A percentile compares a stretch with the other conserved stretches of the same genome.
phyloP scores from a whole-genome alignment of 2,797 vertebrate genomes.

The Crenuchus spilurus region DNA sequence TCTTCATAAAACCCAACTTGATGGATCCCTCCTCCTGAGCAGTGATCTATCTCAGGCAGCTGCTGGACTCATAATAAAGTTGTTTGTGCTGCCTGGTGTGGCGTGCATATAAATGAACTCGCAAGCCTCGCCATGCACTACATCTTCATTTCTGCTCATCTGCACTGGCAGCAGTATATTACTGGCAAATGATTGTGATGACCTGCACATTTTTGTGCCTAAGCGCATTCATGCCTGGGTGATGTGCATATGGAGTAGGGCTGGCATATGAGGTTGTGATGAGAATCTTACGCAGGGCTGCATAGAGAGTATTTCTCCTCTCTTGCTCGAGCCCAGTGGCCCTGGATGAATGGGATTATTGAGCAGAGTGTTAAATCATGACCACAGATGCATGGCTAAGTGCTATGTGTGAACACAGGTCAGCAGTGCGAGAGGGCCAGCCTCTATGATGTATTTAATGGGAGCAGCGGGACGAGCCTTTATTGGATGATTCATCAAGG shows the following conservation, averaged over 20 bases:
- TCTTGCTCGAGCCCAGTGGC: neutral
- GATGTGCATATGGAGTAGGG: slow-evolving; percentile 43
- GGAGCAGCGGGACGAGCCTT: slow-evolving; percentile 58
- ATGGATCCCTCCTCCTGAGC: slow-evolving; percentile 68
- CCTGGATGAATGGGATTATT: slow-evolving; percentile 47
- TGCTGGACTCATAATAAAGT: slow-evolving; percentile 73
- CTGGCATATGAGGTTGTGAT: neutral
- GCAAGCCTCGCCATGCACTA: slow-evolving; percentile 4
- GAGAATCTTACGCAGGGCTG: slow-evolving; percentile 4
- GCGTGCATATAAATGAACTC: slow-evolving; percentile 35
- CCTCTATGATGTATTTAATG: slow-evolving; percentile 60
- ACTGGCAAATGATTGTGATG: slow-evolving; percentile 40
- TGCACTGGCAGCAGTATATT: slow-evolving; percentile 38
- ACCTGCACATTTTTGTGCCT: slow-evolving; percentile 44
- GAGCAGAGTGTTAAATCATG: slow-evolving; percentile 64
- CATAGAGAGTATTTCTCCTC: slow-evolving; percentile 30
- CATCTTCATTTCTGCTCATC: slow-evolving; percentile 35
- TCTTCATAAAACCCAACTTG: slow-evolving; percentile 74
- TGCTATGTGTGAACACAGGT: slow-evolving; percentile 57
- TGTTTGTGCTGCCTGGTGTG: slow-evolving; percentile 60
- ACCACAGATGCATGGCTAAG: slow-evolving; percentile 39
- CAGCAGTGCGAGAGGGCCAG: slow-evolving; percentile 61
- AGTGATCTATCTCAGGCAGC: slow-evolving; percentile 70
- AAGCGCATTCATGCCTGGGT: slow-evolving; percentile 30
- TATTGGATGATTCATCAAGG: slow-evolving; percentile 71